A percentile compares a stretch with the other conserved stretches of the same genome.
phyloP scores from a whole-genome alignment of 2,113 vertebrate genomes.

The Callorhinus ursinus region DNA sequence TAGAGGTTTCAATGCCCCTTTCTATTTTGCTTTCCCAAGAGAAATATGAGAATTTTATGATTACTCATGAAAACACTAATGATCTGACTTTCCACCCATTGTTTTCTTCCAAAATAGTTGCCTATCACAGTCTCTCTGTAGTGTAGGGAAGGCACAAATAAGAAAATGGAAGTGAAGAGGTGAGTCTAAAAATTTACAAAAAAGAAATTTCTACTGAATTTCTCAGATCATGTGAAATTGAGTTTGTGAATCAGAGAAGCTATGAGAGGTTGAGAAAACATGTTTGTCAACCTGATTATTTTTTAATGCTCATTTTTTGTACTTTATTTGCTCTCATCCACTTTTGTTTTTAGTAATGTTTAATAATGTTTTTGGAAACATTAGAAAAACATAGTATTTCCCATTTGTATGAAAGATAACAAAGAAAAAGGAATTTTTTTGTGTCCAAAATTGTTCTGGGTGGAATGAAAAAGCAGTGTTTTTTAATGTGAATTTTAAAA shows the following conservation, averaged over 20 bases:
- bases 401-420: slow-evolving; percentile 13
- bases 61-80: not conserved
- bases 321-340: not conserved
- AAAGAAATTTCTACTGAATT: not conserved
- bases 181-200: not conserved
- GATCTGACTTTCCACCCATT: not conserved
- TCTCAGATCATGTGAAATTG: not conserved
- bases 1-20: not conserved
- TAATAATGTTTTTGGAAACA: not conserved
- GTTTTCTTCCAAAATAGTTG: not conserved
- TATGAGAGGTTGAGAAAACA: not conserved
- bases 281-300: slow-evolving; percentile 4
- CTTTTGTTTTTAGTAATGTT: slow-evolving; percentile 36
- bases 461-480: not conserved
- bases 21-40: not conserved
- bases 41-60: slow-evolving; percentile 1
- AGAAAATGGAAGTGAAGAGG: not conserved
- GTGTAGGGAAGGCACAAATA: not conserved
- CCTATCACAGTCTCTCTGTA: not conserved
- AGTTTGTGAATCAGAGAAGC: slow-evolving; percentile 23
- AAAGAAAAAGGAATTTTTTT: not conserved
- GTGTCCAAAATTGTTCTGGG: not conserved
- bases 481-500: slow-evolving; percentile 41
- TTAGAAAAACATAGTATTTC: not conserved
- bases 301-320: not conserved